Evolutionary conservation across 2,797 vertebrate genomes (phyloP).

Genomic region (Megalops cyprinoides): DNA sequence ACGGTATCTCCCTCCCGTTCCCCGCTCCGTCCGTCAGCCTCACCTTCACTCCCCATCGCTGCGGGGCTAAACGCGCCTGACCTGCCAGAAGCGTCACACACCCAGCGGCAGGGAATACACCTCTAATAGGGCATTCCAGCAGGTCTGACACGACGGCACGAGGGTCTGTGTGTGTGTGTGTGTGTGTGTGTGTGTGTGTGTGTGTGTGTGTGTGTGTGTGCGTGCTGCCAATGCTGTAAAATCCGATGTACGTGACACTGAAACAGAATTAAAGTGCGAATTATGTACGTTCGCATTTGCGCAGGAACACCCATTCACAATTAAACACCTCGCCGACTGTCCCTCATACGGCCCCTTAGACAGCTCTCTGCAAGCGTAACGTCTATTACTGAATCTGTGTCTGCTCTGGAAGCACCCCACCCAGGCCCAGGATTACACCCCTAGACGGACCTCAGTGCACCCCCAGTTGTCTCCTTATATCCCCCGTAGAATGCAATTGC

Average conservation of each 20-base stretch:
- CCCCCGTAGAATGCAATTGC: too few species aligned
- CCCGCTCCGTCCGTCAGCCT: slow-evolving; percentile 60
- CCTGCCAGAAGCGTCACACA: slow-evolving; percentile 61
- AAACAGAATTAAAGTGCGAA: background rate
- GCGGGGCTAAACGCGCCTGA: slow-evolving; percentile 67
- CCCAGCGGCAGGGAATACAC: slow-evolving; percentile 46
- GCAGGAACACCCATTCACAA: background rate
- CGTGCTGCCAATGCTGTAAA: background rate
- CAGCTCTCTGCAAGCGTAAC: slow-evolving; percentile 12
- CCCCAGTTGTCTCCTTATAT: too few species aligned
- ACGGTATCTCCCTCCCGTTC: slow-evolving; percentile 52
- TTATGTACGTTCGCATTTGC: background rate
- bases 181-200: too few species aligned
- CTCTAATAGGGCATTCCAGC: slow-evolving; percentile 66
- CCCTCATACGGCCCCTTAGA: background rate
- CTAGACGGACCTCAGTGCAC: too few species aligned
- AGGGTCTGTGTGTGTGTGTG: background rate
- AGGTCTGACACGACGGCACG: background rate
- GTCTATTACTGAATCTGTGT: background rate
- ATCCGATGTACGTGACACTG: background rate
- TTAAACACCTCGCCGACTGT: background rate
- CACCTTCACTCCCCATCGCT: slow-evolving; percentile 72
- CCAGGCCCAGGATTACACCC: too few species aligned
- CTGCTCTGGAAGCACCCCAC: background rate
- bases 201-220: too few species aligned